Evolutionary conservation across 2,113 vertebrate genomes (phyloP).

Genomic region (Rhineura floridana): DNA sequence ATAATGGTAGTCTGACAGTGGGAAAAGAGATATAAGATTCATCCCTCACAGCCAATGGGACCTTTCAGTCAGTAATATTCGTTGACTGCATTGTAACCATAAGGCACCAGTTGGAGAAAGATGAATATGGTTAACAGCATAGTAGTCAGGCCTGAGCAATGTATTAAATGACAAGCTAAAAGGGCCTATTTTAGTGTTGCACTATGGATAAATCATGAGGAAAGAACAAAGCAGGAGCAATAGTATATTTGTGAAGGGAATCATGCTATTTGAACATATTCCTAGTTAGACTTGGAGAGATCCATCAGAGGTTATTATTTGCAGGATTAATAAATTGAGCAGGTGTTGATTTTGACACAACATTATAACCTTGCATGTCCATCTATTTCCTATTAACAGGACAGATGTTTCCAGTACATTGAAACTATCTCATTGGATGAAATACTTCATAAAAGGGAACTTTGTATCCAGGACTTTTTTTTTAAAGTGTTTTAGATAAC

Average conservation of each 20-base stretch:
- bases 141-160: too few relatives aligned
- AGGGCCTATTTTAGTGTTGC: not conserved
- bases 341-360: not conserved
- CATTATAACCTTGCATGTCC: not conserved
- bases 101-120: not conserved
- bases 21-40: not conserved
- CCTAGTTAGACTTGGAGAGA: not conserved
- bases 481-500: not conserved
- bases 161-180: not conserved
- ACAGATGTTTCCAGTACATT: not conserved
- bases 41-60: not conserved
- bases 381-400: not conserved
- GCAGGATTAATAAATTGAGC: not conserved
- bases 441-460: not conserved
- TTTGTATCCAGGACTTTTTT: not conserved
- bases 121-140: not conserved
- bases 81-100: not conserved
- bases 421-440: not conserved
- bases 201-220: too few relatives aligned
- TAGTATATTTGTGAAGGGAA: not conserved
- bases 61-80: too few relatives aligned
- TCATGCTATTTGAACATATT: not conserved
- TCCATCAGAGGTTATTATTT: not conserved
- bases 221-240: not conserved
- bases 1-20: not conserved